Conservation (phyloP, 2,113 vertebrate species). For the Tachysurus vachellii region DNA sequence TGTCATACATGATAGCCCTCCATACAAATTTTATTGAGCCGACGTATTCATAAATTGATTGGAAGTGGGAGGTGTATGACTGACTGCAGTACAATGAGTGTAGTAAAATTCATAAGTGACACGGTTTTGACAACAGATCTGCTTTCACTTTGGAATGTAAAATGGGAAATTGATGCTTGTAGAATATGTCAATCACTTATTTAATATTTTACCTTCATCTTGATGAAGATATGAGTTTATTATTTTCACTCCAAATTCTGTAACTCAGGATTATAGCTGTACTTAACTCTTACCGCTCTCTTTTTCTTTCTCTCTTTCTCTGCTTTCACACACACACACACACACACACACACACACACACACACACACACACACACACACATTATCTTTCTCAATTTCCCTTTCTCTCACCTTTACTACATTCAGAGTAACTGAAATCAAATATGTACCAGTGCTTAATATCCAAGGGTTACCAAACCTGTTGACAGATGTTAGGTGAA, state of each 20-base stretch:
- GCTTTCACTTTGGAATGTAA: conserved; percentile 13
- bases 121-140: conserved; percentile 38
- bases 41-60: conserved; percentile 26
- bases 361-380: neutral
- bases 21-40: neutral
- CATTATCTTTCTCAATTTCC: neutral
- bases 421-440: conserved; percentile 52
- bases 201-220: conserved; percentile 19
- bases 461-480: conserved; percentile 43
- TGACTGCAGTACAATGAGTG: conserved; percentile 4
- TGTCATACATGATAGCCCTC: conserved; percentile 15
- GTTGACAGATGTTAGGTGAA: neutral
- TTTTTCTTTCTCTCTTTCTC: neutral
- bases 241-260: neutral
- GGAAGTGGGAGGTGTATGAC: conserved; percentile 9
- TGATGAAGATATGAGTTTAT: conserved; percentile 22
- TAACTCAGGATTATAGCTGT: neutral
- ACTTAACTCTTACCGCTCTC: neutral
- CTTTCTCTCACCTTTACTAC: conserved; percentile 17
- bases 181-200: conserved; percentile 12
- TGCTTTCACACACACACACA: neutral
- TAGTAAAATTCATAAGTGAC: conserved; percentile 26
- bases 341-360: neutral
- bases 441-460: conserved; percentile 52
- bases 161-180: neutral